These are phyloP conservation scores for Orchesella flavescens DNA, from an alignment of 2,888 invertebrate genomes.

Conservation along the genomic window DNA sequence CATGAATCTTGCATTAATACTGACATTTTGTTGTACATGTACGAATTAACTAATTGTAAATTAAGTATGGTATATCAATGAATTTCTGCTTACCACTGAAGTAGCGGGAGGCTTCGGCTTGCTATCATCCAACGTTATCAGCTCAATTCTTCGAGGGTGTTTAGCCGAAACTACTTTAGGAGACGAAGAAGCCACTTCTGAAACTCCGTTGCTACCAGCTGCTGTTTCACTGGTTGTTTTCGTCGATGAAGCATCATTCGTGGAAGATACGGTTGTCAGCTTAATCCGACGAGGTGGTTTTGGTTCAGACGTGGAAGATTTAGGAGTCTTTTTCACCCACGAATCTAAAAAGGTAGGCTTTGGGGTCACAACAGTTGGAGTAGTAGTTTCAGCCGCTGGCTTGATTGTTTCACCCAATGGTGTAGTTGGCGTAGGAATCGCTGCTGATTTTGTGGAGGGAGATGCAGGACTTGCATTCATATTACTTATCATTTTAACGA, in stretches of 20 bases:
- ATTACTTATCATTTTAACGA: neutral
- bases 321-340: conserved; percentile 65
- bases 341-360: conserved; percentile 58
- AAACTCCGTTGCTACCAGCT: no score
- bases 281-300: neutral
- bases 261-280: no score
- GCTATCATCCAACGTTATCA: neutral
- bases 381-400: conserved; percentile 1
- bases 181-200: no score
- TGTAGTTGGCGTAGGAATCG: neutral
- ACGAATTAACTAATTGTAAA: no score
- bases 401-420: neutral
- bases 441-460: neutral
- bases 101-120: neutral
- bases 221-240: no score
- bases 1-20: no score
- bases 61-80: no score
- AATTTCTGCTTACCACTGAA: neutral
- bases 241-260: no score
- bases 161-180: neutral
- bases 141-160: conserved; percentile 16
- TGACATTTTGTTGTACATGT: no score
- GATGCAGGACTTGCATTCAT: neutral
- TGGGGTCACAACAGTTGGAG: conserved; percentile 34
- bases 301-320: neutral